phyloP scores from a whole-genome alignment of 2,113 vertebrate species.

The Syngnathus scovelli region DNA sequence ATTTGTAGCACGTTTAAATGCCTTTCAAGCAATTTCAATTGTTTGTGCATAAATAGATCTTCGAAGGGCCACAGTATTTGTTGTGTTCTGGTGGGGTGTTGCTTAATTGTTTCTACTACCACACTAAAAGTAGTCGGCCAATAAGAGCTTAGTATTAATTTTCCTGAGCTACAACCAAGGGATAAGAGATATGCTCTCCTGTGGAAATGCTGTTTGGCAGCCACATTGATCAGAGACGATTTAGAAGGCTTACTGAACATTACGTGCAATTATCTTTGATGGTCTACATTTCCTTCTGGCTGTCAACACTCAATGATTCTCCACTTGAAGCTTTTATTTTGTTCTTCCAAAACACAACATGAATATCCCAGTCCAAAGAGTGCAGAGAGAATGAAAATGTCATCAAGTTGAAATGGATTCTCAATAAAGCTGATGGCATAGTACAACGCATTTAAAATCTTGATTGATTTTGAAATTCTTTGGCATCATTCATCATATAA shows the following conservation, averaged over 20 bases:
- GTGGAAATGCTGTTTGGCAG: conserved; percentile 58
- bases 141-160: conserved; percentile 57
- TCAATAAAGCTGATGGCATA: conserved; percentile 33
- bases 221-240: conserved; percentile 57
- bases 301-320: conserved; percentile 55
- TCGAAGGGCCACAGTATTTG: conserved; percentile 55
- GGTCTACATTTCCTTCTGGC: conserved; percentile 56
- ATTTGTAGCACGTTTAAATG: conserved; percentile 28
- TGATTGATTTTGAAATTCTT: conserved; percentile 42
- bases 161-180: conserved; percentile 49
- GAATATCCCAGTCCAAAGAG: conserved; percentile 40
- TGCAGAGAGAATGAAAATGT: conserved; percentile 41
- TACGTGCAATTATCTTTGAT: conserved; percentile 70
- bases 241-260: conserved; percentile 68
- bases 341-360: conserved; percentile 40
- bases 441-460: conserved; percentile 26
- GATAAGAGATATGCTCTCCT: conserved; percentile 58
- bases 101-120: conserved; percentile 60
- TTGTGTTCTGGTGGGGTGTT: conserved; percentile 46
- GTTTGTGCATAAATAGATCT: conserved; percentile 45
- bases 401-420: conserved; percentile 32
- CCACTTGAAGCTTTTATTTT: conserved; percentile 31
- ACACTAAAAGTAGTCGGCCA: conserved; percentile 41
- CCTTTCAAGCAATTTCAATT: conserved; percentile 27
- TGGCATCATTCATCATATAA: conserved; percentile 33